phyloP scores from a whole-genome alignment of 2,113 vertebrate species.

The Dicrurus megarhynchus region DNA sequence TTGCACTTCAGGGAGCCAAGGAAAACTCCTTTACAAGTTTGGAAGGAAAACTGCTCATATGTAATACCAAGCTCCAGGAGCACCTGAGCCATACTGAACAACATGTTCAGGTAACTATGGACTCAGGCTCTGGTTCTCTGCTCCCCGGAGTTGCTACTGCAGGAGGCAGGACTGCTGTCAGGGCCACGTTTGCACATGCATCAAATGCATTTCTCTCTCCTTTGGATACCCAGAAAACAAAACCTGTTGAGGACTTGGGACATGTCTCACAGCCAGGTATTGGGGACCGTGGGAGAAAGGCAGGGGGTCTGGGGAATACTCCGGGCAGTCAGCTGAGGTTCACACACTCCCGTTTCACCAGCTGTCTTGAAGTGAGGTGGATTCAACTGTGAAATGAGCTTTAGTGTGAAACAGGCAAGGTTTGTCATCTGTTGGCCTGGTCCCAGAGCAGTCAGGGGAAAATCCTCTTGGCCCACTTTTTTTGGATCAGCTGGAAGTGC shows the following conservation, averaged over 20 bases:
- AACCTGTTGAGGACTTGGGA: neutral
- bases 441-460: neutral
- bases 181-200: neutral
- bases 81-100: neutral
- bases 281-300: fast-evolving
- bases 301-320: neutral
- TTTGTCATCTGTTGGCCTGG: neutral
- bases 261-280: neutral
- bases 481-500: neutral
- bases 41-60: neutral
- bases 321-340: neutral
- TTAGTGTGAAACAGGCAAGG: neutral
- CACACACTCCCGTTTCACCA: neutral
- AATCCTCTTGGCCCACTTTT: neutral
- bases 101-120: neutral
- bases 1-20: neutral
- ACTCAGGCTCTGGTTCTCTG: neutral
- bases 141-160: neutral
- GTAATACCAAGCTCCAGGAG: neutral
- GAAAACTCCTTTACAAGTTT: neutral
- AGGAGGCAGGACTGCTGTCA: neutral
- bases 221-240: neutral
- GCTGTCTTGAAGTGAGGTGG: neutral
- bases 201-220: neutral
- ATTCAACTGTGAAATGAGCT: neutral